phyloP scores from a whole-genome alignment of 1,140 invertebrate species.

The Coenobita brevimanus region DNA sequence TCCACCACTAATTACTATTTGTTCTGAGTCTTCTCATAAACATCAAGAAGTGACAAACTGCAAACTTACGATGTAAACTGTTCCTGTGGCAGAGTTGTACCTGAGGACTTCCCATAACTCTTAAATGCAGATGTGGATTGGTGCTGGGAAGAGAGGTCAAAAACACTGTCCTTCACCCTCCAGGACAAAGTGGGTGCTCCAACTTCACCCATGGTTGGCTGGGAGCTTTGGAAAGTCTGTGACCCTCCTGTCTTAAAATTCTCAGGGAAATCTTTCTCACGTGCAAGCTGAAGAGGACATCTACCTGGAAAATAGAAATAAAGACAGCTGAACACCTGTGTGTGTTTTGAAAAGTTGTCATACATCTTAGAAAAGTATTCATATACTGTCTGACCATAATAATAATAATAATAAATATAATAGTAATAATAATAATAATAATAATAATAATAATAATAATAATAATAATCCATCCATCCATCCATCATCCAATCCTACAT shows the following conservation, averaged over 20 bases:
- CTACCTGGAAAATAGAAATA: slow-evolving; percentile 38
- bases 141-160: not conserved
- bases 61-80: slow-evolving; percentile 16
- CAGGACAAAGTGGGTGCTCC: slow-evolving; percentile 24
- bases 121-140: slow-evolving; percentile 36
- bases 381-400: no score
- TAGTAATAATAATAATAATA: no score
- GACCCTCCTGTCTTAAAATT: not conserved
- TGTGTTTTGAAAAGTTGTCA: no score
- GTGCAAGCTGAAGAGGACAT: not conserved
- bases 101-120: slow-evolving; percentile 29
- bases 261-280: slow-evolving; percentile 28
- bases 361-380: no score
- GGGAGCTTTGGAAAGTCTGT: not conserved
- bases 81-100: slow-evolving; percentile 9
- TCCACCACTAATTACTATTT: no score
- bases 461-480: no score
- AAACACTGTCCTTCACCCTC: slow-evolving; percentile 17
- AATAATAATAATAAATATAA: no score
- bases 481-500: no score
- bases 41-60: not conserved
- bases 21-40: not conserved
- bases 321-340: no score
- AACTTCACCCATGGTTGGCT: slow-evolving; percentile 33
- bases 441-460: no score